phyloP scores from a whole-genome alignment of 2,888 invertebrate species.

The Galeopsomyia nigrocyanea region DNA sequence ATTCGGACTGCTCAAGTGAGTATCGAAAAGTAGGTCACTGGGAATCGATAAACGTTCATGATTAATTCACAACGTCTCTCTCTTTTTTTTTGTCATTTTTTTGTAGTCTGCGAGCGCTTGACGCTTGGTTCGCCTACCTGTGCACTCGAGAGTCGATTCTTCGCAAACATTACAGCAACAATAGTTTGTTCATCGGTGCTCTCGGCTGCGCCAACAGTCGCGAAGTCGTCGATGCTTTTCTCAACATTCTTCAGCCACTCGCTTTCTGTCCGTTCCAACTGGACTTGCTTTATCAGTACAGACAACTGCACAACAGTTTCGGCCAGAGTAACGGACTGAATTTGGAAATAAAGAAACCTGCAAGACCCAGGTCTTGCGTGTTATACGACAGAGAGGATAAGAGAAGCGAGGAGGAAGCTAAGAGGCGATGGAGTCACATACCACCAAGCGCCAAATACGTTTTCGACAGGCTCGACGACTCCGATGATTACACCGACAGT shows the following conservation, averaged over 20 bases:
- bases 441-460: constrained; percentile 77
- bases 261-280: constrained; percentile 85
- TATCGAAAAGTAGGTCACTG: constrained; percentile 46
- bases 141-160: constrained; percentile 86
- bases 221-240: constrained; percentile 78
- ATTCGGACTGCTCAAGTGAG: constrained; percentile 87
- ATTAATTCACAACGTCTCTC: neutral
- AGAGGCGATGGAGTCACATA: constrained; percentile 81
- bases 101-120: constrained; percentile 86
- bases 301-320: constrained; percentile 82
- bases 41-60: neutral
- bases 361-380: constrained; percentile 80
- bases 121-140: constrained; percentile 91
- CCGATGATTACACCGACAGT: constrained; percentile 82
- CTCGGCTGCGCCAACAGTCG: constrained; percentile 70
- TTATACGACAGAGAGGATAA: constrained; percentile 71
- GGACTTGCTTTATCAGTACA: constrained; percentile 84
- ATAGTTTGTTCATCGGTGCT: constrained; percentile 79
- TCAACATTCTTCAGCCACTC: constrained; percentile 84
- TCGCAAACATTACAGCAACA: constrained; percentile 83
- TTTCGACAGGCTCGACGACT: constrained; percentile 79
- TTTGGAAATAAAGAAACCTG: constrained; percentile 58
- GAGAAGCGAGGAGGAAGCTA: constrained; percentile 70
- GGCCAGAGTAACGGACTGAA: constrained; percentile 69
- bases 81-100: too few species aligned